Evolutionary conservation across 2,113 vertebrate genomes (phyloP), one percentile per base, ranked within the genome.

Genomic region (Nothoprocta pentlandii): DNA sequence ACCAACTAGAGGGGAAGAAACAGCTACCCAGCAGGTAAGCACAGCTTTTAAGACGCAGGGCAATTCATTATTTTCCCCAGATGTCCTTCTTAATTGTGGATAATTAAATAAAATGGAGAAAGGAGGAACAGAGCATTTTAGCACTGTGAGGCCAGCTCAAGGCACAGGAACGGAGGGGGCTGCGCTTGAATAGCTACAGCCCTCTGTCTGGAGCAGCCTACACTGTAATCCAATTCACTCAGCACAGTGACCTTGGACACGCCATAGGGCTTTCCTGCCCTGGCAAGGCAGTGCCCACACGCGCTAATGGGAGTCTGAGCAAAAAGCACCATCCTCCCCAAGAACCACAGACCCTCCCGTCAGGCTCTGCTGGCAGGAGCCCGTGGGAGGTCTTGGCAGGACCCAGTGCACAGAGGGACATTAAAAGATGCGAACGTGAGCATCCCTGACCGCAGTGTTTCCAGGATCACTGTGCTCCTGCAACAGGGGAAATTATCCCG

Each of bases 51-150:
- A 95, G 92, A 94, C 8, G 58, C 67, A 80, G 85, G 93, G 85
- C 93, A 96, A 95, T 91, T 94, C 15, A 95, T 96, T 96, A 87
- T 89, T 95, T 96, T 84, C 36, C 92, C 85, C 87, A 94, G 80
- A 95, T 93, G 85, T 94, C 93, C 90, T 79, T 95, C 13, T 36
- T 95, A 97, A 97, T 79, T 95, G 90, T 81, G 87, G 85, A 87
- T 96, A 97, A 97, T 96, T 96, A 95, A 91, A 93, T 96, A 93
- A 96, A 97, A 87, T 26, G 86, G 51, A 80, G 73, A 70, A 85
- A 80, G 78, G 61, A 80, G 39, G 87, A 88, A 86, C 3, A 3
- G 49, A 82, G 39, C 28, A 32, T 87, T 91, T 91, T 76, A 96
- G 59, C 54, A 76, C 34, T 76, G 69, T 26, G 81, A 89, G 75